Evolutionary conservation across 2,888 invertebrate species (phyloP).

Genomic region (Spodoptera littoralis): DNA sequence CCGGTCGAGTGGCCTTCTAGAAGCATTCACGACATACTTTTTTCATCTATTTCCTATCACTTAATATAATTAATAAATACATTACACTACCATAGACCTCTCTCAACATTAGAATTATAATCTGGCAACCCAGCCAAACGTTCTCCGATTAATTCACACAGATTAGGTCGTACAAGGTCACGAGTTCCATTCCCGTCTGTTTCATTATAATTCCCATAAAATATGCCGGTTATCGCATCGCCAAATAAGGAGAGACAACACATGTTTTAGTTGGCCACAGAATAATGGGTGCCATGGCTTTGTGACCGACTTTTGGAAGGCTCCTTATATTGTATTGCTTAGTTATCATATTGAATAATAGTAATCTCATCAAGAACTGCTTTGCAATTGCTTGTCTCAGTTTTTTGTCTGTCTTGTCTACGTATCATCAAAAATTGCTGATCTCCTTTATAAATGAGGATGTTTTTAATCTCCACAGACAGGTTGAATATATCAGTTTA

Average conservation of each 20-base stretch:
- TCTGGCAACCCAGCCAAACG: slow-evolving; percentile 42
- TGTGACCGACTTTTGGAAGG: slow-evolving; percentile 36
- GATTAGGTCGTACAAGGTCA: slow-evolving; percentile 56
- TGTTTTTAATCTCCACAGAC: no score
- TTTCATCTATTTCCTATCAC: no score
- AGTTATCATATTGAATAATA: no score
- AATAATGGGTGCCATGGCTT: slow-evolving; percentile 39
- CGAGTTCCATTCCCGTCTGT: slow-evolving; percentile 46
- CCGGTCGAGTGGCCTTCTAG: no score
- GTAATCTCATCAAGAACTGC: no score
- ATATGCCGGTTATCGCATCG: slow-evolving; percentile 40
- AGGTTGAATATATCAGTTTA: no score
- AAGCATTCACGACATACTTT: no score
- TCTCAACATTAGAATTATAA: slow-evolving; percentile 19
- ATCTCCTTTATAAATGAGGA: no score
- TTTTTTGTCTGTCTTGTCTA: no score
- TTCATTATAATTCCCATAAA: slow-evolving; percentile 57
- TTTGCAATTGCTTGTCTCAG: no score
- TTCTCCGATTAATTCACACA: slow-evolving; percentile 54
- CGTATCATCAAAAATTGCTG: no score
- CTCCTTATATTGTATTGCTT: background rate
- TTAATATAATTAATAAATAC: background rate
- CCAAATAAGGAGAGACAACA: slow-evolving; percentile 46
- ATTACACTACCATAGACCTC: background rate
- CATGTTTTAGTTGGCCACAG: slow-evolving; percentile 33